phyloP scores from a whole-genome alignment of 2,888 invertebrate genomes.

The Scaptomyza flava region DNA sequence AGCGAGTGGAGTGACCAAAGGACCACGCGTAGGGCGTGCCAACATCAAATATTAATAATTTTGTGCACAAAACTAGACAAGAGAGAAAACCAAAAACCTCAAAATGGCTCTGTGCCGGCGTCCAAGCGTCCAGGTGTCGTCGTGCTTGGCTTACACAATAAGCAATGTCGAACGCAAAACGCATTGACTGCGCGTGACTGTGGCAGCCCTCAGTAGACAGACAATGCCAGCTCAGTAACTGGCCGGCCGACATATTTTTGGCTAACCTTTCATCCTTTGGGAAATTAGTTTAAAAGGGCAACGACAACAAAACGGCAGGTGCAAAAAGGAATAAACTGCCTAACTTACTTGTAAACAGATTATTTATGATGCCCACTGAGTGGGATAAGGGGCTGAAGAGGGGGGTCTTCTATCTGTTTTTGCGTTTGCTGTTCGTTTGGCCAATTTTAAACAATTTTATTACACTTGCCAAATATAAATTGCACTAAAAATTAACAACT shows the following conservation, averaged over 20 bases:
- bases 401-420: background rate
- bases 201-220: slow-evolving; percentile 29
- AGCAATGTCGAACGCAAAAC: slow-evolving; percentile 37
- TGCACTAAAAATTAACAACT: slow-evolving; percentile 81
- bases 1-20: background rate
- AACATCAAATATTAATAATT: slow-evolving; percentile 77
- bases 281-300: slow-evolving; percentile 79
- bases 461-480: slow-evolving; percentile 78
- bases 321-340: slow-evolving; percentile 71
- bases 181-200: slow-evolving; percentile 72
- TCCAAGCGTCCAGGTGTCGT: slow-evolving; percentile 69
- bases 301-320: slow-evolving; percentile 32
- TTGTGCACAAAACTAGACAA: slow-evolving; percentile 65
- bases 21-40: background rate
- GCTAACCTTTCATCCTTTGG: slow-evolving; percentile 54
- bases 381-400: background rate
- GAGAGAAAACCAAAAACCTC: slow-evolving; percentile 21
- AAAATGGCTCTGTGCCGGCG: slow-evolving; percentile 45
- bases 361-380: slow-evolving; percentile 69
- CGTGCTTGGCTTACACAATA: slow-evolving; percentile 75
- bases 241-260: slow-evolving; percentile 20
- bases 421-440: too few relatives aligned
- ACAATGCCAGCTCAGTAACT: slow-evolving; percentile 10
- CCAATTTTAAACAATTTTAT: slow-evolving; percentile 76
- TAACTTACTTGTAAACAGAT: slow-evolving; percentile 79